Base-by-base conservation (phyloP, 2,888 invertebrate species). In the Podotricha telesiphe region DNA sequence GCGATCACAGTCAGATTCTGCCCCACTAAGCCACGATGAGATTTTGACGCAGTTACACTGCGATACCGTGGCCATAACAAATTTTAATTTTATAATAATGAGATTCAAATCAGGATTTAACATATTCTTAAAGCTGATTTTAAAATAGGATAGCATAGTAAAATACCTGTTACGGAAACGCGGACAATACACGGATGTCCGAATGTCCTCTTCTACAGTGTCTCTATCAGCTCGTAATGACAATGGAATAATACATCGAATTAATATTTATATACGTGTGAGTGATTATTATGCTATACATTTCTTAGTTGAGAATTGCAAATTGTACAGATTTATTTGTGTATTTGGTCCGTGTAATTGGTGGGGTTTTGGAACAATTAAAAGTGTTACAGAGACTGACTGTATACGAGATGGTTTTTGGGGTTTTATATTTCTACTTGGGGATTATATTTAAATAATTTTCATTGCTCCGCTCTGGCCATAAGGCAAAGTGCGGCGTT, bases 181-280 rank as follows among this genome's bases (percentile, higher is more conserved):
- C 47, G 53, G 51, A 75, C 72, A 73, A 73, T 72, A 72, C 65
- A 72, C 74, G 75, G 75, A 75, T 72, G 75, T n/a, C n/a, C n/a
- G n/a, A n/a, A n/a, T 64, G 69, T 72, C 71, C 73, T 74, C 75
- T 74, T 34, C 45, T 58, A 68, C 65, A 45, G 48, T 59, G 64
- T 63, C 66, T 55, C 50, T 53, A 61, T 59, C 42, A 51, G 40
- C 56, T 64, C 65, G 61, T 67, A 68, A 71, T 69, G 68, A 67
- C 71, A 69, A 69, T 66, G 22, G 71, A 67, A 67, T 69, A 67
- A 68, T 55, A 64, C 64, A 64, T 64, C 6, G 28, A 53, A 68
- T 64, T 37, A 64, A 68, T 22, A 58, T 68, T 40, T 59, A 22
- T 58, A 20, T 7, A 58, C 19, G 17, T 51, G 22, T 22, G n/a